Base-by-base conservation (phyloP, 2,797 vertebrate species). In the Paramormyrops hopkinsi region DNA sequence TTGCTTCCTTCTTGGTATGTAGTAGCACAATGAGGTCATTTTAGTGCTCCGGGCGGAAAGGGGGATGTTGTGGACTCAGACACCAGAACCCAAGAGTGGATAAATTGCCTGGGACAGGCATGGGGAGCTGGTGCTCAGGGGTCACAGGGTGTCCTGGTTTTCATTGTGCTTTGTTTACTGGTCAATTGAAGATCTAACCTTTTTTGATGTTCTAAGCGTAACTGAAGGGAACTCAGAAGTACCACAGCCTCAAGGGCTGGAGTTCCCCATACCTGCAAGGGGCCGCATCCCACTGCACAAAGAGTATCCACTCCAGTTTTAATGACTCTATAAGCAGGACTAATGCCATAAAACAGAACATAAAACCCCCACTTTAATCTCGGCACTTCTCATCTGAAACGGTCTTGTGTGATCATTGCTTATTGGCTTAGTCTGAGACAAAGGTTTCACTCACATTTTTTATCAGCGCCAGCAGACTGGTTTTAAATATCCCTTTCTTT, bases 1-100 rank as follows among this genome's bases (percentile, higher is more conserved):
- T 85, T 85, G 82, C 22, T 85, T 48, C 44, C 82, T 85, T 85
- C 46, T 85, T 85, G n/a, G 82, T 85, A 29, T 85, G 46, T 51
- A 85, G 82, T 51, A 85, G 44, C 82, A 85, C 33, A 87, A 59
- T 56, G 33, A 41, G 86, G 51, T 59, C 86, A 87, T n/a, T 59
- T 37, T 41, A 37, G 14, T 59, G 51, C 25, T 59, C 17, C 11
- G 53, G 33, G 86, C 50, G 0, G 1, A 37, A 56, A 14, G 17
- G 33, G 51, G 86, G 48, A 85, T 85, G 48, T 25, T 48, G 82
- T 85, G 76, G 48, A 50, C 82, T 85, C 44, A 85, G 82, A 50
- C 82, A 85, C 82, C 48, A 50, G 48, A 29, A 85, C 8, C 22
- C 82, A 85, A 25, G 8, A 50, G 7, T 50, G n/a, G 82, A 85